Base-by-base conservation (phyloP, 2,888 invertebrate genomes). In the Leucozona laternaria region DNA sequence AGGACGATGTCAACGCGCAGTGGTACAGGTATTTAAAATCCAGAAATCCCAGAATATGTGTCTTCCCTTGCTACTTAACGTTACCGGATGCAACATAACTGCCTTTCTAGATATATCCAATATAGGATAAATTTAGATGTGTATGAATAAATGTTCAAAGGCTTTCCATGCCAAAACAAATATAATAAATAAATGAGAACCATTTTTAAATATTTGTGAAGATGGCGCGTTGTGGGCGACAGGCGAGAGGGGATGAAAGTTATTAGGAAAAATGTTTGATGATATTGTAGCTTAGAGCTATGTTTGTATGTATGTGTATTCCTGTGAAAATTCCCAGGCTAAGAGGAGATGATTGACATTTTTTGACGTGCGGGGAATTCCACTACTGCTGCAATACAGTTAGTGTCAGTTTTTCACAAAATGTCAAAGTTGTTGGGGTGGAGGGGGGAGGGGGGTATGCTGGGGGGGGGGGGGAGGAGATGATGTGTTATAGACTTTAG, bases 111-210 rank as follows among this genome's bases (percentile, higher is more conserved):
- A 34, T 7, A 17, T 17, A 76, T 71, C 48, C 64, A 68, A 76
- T 81, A 50, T 53, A 50, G 50, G 50, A 34, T 62, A 68, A 50
- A 48, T 66, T 53, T 45, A 55, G 60, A 62, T 68, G 64, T 75
- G 68, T 73, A 22, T 25, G 43, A 43, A 64, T 64, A 43, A 28
- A 64, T 37, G 68, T 64, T 62, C 48, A 22, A 66, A 79, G 57
- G 77, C 60, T 70, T 71, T 50, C 64, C 57, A 79, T 34, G 60
- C 31, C 75, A 64, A 72, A 75, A 58, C 75, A 84, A 79, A 84
- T 76, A 76, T 79, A 66, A 79, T 84, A 79, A 79, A 84, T 84
- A 84, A 84, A 79, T 84, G 84, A 84, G 45, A 71, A 71, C 50
- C 64, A 34, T 50, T 76, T 79, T 79, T 76, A 75, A 84, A 79